A percentile compares a stretch with the other conserved stretches of the same genome.
Conservation (phyloP, 2,797 vertebrate species). For the Sebastes reedi region DNA sequence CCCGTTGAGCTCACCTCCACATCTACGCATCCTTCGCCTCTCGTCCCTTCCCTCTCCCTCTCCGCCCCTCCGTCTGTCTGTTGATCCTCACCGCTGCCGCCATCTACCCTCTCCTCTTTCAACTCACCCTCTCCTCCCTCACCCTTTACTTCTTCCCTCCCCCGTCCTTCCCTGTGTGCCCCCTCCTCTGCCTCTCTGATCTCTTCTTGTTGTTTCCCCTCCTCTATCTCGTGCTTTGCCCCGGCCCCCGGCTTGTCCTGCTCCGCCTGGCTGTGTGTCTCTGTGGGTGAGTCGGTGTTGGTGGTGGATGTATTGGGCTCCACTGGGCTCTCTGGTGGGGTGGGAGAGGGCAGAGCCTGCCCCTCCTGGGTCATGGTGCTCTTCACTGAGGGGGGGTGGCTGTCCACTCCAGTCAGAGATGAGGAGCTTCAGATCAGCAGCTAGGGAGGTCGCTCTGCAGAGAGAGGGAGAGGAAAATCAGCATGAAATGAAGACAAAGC, state of each 20-base stretch:
- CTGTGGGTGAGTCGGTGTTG: slow-evolving; percentile 11
- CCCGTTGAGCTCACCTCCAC: slow-evolving; percentile 44
- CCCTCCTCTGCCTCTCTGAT: slow-evolving; percentile 41
- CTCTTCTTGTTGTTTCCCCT: slow-evolving; percentile 38
- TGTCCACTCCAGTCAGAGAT: slow-evolving; percentile 41
- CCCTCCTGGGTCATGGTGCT: slow-evolving; percentile 87
- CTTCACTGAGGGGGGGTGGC: slow-evolving; percentile 38
- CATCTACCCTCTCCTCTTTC: slow-evolving; percentile 39
- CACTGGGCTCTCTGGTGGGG: slow-evolving; percentile 63
- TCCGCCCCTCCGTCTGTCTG: slow-evolving; percentile 45
- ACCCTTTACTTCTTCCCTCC: slow-evolving; percentile 28
- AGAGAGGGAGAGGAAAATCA: slow-evolving; percentile 12
- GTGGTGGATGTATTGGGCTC: slow-evolving; percentile 34
- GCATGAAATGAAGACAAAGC: slow-evolving; percentile 15
- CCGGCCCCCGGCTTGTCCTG: slow-evolving; percentile 30
- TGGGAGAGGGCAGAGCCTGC: slow-evolving; percentile 78
- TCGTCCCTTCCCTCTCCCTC: slow-evolving; percentile 25
- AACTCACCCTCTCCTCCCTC: slow-evolving; percentile 45
- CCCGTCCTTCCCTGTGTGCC: slow-evolving; percentile 33
- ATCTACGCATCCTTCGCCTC: slow-evolving; percentile 32
- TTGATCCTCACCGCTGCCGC: background rate
- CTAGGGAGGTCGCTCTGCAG: slow-evolving; percentile 24
- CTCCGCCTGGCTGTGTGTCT: slow-evolving; percentile 33
- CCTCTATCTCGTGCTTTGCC: slow-evolving; percentile 34
- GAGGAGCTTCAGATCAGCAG: slow-evolving; percentile 34